Base-by-base conservation (phyloP, 2,113 vertebrate genomes). In the Lepus europaeus region DNA sequence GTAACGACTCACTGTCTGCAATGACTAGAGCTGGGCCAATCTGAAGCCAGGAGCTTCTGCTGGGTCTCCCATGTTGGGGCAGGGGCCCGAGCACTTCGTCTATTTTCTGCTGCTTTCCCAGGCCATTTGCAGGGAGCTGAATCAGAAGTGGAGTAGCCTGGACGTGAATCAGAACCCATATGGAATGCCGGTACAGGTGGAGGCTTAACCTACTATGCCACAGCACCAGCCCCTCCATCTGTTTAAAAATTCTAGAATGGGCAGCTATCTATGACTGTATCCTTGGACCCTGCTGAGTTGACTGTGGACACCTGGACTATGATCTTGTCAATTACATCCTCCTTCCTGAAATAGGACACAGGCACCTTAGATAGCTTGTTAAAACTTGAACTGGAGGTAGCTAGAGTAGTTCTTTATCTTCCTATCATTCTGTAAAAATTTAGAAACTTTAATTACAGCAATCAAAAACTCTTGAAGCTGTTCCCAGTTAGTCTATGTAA, bases 391-490 rank as follows among this genome's bases (percentile, higher is more conserved):
- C 13, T 77, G 36, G 53, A 81, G 61, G 33, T 17, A 76, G 74
- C 53, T 88, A 66, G 77, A 81, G 3, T 33, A 73, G 72, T 64
- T 39, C 25, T 90, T 31, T 45, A 5, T 25, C 53, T 95, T 81
- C 89, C 36, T 66, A 89, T 78, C 72, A 4, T 64, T 89, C 31
- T 79, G 36, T 53, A 93, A 95, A 95, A 74, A 39, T 49, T 31
- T 5, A 83, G 79, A 8, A 10, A 73, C 89, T 89, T 90, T 9
- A 93, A 95, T 66, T 56, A 31, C 51, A 77, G 56, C 80, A n/a
- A 69, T 66, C 22, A 89, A 88, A 92, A 93, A 31, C 17, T 79
- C 33, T 85, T 86, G 51, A 83, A 89, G 79, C 51, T 39, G 72
- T 82, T 73, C 23, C 31, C 76, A 94, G 68, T 56, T 84, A 63